Evolutionary conservation across 2,888 invertebrate genomes (phyloP).

Genomic region (Phaonia tiefii): DNA sequence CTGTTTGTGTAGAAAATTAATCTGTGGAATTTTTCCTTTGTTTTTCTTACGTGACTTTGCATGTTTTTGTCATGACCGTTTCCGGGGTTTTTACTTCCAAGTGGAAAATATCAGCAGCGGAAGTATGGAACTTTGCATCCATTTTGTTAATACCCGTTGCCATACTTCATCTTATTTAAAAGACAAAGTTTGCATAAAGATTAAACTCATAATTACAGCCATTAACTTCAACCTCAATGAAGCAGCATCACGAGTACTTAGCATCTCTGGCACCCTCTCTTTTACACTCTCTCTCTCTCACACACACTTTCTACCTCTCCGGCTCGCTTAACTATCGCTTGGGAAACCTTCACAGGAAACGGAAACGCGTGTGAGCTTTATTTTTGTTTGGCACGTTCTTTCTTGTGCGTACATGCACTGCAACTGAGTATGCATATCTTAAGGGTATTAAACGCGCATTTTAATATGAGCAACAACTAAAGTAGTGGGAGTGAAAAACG

Average conservation of each 20-base stretch:
- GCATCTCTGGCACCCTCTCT: too few relatives aligned
- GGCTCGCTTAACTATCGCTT: not conserved
- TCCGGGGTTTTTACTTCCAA: not conserved
- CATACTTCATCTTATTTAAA: conserved; percentile 62
- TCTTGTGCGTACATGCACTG: conserved; percentile 30
- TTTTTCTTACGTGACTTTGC: conserved; percentile 64
- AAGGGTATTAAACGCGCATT: conserved; percentile 60
- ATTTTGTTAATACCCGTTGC: conserved; percentile 32
- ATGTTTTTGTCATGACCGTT: conserved; percentile 50
- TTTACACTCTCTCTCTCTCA: not conserved
- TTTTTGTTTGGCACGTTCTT: conserved; percentile 52
- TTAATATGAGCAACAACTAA: conserved; percentile 41
- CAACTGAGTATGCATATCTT: conserved; percentile 63
- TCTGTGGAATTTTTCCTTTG: conserved; percentile 38
- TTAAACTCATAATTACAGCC: conserved; percentile 73
- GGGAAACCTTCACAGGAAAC: not conserved
- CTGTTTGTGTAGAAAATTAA: conserved; percentile 38
- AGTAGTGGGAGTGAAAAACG: conserved; percentile 31
- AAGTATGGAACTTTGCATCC: conserved; percentile 25
- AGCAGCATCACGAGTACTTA: conserved; percentile 3
- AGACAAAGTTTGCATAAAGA: conserved; percentile 69
- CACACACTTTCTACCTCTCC: not conserved
- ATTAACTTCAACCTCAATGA: conserved; percentile 69
- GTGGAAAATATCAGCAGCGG: not conserved
- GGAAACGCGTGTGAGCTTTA: not conserved